A percentile compares a stretch with the other conserved stretches of the same genome.
phyloP scores from a whole-genome alignment of 2,797 vertebrate species.

The Botia almorhae region DNA sequence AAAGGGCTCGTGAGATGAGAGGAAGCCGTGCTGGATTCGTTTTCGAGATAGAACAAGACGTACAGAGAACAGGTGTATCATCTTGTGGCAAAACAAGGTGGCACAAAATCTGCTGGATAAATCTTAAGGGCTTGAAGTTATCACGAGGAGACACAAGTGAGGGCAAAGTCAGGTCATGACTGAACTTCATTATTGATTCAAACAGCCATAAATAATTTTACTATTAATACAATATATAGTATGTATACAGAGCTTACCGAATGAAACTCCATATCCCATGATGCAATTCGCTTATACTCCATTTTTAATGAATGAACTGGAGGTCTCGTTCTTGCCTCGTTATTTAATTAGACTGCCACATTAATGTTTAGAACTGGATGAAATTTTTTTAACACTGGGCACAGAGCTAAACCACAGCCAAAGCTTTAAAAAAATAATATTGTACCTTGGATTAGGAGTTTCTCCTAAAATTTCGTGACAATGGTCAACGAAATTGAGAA shows the following conservation, averaged over 20 bases:
- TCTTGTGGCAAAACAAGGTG: conserved; percentile 23
- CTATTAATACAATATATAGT: too few relatives aligned
- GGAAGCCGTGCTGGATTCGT: neutral
- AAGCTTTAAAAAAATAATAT: neutral
- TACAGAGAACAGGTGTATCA: conserved; percentile 37
- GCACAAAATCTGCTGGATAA: conserved; percentile 40
- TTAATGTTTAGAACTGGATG: too few relatives aligned
- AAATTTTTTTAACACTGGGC: neutral
- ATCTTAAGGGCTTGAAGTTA: conserved; percentile 32
- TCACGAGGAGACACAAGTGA: conserved; percentile 1
- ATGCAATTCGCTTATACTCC: too few relatives aligned
- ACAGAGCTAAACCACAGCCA: neutral
- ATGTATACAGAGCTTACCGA: too few relatives aligned
- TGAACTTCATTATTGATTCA: neutral
- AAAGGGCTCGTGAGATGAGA: neutral
- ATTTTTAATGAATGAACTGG: neutral
- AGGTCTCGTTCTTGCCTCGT: neutral
- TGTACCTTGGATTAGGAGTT: conserved; percentile 85
- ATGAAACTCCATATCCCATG: too few relatives aligned
- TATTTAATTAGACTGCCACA: too few relatives aligned
- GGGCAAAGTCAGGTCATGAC: conserved; percentile 35
- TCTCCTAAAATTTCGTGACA: conserved; percentile 92
- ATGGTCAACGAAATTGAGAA: conserved; percentile 89
- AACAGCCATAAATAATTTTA: too few relatives aligned
- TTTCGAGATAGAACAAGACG: conserved; percentile 42